Conservation (phyloP, 1,140 invertebrate genomes). For the Panagrolaimus sp. region DNA sequence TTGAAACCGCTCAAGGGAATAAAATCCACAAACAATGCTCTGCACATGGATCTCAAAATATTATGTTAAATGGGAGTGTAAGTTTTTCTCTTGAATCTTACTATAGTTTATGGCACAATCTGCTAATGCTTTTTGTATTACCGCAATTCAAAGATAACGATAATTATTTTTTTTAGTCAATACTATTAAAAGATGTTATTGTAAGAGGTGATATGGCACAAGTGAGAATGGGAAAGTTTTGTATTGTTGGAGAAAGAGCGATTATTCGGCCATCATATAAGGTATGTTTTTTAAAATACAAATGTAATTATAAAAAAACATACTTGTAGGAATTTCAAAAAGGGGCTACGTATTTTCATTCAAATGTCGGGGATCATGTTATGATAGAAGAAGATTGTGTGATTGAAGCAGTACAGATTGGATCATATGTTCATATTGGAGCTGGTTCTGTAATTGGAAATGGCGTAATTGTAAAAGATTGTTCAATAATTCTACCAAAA, state of each 20-base stretch:
- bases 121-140: too few relatives aligned
- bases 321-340: slow-evolving; percentile 82
- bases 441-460: slow-evolving; percentile 96
- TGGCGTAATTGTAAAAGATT: slow-evolving; percentile 88
- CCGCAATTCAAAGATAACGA: slow-evolving; percentile 14
- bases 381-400: slow-evolving; percentile 88
- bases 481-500: slow-evolving; percentile 89
- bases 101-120: too few relatives aligned
- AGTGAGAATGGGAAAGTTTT: slow-evolving; percentile 87
- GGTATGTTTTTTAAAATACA: too few relatives aligned
- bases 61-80: slow-evolving; percentile 84
- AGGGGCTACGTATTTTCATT: slow-evolving; percentile 84
- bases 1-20: slow-evolving; percentile 73
- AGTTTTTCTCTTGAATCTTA: slow-evolving; percentile 18
- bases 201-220: slow-evolving; percentile 93
- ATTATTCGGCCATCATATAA: slow-evolving; percentile 95
- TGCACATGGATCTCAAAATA: slow-evolving; percentile 94
- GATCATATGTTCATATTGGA: slow-evolving; percentile 95
- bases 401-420: slow-evolving; percentile 86
- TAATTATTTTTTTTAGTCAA: slow-evolving; percentile 69
- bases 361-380: slow-evolving; percentile 94
- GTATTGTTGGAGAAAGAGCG: slow-evolving; percentile 84
- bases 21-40: slow-evolving; percentile 92
- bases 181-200: slow-evolving; percentile 89
- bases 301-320: too few relatives aligned